Base-by-base conservation (phyloP, 2,113 vertebrate genomes). In the Stictonetta naevosa region DNA sequence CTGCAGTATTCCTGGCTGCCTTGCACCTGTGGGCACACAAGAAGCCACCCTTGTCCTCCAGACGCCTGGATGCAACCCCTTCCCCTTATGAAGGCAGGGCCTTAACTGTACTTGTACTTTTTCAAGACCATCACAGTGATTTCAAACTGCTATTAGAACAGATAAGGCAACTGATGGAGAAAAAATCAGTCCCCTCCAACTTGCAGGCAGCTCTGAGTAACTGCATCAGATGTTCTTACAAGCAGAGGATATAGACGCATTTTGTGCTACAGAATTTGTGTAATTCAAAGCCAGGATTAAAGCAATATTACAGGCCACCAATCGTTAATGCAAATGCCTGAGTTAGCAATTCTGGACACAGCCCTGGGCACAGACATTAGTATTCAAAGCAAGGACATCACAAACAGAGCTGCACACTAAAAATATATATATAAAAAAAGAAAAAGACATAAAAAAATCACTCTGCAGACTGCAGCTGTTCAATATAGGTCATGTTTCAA, bases 311-410 rank as follows among this genome's bases (percentile, higher is more conserved):
- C 73, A 87, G 64, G 74, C 71, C 46, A 29, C 28, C 88, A 55
- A 93, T 95, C 64, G 66, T 95, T 97, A 96, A 97, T 95, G 84
- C 74, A 96, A 97, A 96, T 93, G 69, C 77, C 50, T 60, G 3
- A 69, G 78, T 91, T 94, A 71, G 58, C 34, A 80, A 95, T 95
- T 95, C 80, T 93, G 77, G 83, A 78, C 90, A 87, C 83, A 94
- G 80, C 78, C 48, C 76, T 88, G 59, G 66, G 87, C 18, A 48
- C 87, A 72, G 60, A 44, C 75, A 95, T 97, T 81, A 96, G 40
- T 62, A 94, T 96, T 97, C 97, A 83, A 36, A 62, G 38, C 52
- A 84, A 95, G 80, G 88, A 81, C 66, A 83, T 96, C 91, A 82
- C 90, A 95, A 93, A 95, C 40, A 91, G 93, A 93, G 74, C 22